These are phyloP conservation scores for Dynastes tityus DNA, from an alignment of 2,888 invertebrate species.

Conservation along the genomic window DNA sequence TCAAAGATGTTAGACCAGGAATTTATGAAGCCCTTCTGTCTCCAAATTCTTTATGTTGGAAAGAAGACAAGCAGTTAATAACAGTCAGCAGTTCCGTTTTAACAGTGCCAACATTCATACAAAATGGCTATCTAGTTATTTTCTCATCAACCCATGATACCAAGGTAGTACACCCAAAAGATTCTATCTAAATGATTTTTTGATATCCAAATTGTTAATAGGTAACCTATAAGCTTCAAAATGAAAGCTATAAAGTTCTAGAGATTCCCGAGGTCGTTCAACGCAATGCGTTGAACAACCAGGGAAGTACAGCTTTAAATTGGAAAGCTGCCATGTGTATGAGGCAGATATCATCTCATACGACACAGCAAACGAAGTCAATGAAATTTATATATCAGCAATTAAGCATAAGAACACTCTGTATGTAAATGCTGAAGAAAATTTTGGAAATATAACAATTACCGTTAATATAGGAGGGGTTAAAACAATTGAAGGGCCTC, in stretches of 20 bases:
- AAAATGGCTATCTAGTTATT: constrained; percentile 85
- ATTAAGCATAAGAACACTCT: constrained; percentile 64
- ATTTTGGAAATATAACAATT: constrained; percentile 63
- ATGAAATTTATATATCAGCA: constrained; percentile 66
- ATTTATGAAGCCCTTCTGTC: constrained; percentile 84
- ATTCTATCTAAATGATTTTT: constrained; percentile 36
- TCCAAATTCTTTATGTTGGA: constrained; percentile 88
- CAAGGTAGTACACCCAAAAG: constrained; percentile 66
- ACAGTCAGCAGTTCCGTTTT: constrained; percentile 78
- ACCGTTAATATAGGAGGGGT: constrained; percentile 57
- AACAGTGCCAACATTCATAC: constrained; percentile 81
- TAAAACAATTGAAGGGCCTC: constrained; percentile 59
- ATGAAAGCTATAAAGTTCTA: constrained; percentile 64
- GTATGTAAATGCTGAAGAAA: constrained; percentile 60
- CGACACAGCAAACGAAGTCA: constrained; percentile 68
- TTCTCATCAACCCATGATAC: constrained; percentile 83
- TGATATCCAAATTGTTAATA: constrained; percentile 58
- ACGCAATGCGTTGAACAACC: constrained; percentile 83
- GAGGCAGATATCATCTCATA: constrained; percentile 66
- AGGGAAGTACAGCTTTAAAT: constrained; percentile 79
- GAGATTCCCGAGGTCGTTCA: constrained; percentile 78
- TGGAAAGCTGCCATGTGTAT: constrained; percentile 89
- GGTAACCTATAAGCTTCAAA: constrained; percentile 70
- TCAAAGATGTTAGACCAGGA: constrained; percentile 88
- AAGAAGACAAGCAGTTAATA: constrained; percentile 76